Base-by-base conservation (phyloP, 2,113 vertebrate species). In the Calidris pygmaea region DNA sequence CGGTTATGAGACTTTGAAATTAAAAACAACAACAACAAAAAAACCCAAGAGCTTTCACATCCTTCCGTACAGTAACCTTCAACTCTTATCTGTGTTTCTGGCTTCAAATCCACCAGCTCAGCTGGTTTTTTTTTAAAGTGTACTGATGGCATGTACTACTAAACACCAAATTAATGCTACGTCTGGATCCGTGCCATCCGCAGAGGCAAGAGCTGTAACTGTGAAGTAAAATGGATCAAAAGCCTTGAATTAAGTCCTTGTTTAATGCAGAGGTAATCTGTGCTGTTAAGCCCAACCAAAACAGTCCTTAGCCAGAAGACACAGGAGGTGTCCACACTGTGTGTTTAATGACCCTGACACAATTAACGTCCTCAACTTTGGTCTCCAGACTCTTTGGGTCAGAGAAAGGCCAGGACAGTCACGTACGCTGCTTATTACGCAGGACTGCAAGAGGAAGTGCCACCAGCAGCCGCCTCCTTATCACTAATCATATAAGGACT, bases 211-310 rank as follows among this genome's bases (percentile, higher is more conserved):
- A 74, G 87, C 93, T 87, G 75, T 9, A 45, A 47, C 63, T 30
- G 90, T 60, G 82, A 71, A 80, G 71, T 35, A 50, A 90, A 95
- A 78, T 20, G 45, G 71, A 75, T 84, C 79, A 80, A 91, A 95
- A 89, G 77, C 90, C 88, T 87, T 92, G 78, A 96, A 82, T 79
- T 50, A 93, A 96, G 88, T 43, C 70, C 73, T 76, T 68, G 62
- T 91, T 95, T 75, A 95, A 91, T 8, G 72, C 48, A 65, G 88
- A 52, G 41, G 60, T 93, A 94, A 94, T 87, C 91, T 77, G 82
- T 22, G 80, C 91, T 74, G 72, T 32, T 77, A 84, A 85, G 9
- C 50, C 43, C 58, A 87, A 74, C 58, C 43, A 22, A 58, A 92
- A 72, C 62, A 70, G 81, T 23, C 75, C 39, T 76, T n/a, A 52